phyloP scores from a whole-genome alignment of 2,888 invertebrate species.

The Ophonus ardosiacus region DNA sequence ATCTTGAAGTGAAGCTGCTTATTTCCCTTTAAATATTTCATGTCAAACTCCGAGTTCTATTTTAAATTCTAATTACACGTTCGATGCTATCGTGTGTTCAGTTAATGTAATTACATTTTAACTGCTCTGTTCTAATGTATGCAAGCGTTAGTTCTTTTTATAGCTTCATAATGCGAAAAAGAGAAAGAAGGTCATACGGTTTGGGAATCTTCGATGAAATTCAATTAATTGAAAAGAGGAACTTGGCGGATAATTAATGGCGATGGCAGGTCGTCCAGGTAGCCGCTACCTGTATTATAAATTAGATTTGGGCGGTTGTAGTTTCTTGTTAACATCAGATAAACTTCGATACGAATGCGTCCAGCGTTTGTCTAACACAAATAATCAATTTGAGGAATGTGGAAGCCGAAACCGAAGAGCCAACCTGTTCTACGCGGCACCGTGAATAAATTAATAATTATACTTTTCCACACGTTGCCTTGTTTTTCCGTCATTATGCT shows the following conservation, averaged over 20 bases:
- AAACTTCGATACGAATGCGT: conserved; percentile 59
- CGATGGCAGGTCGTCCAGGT: conserved; percentile 28
- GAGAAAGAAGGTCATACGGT: not conserved
- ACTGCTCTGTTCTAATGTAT: conserved; percentile 59
- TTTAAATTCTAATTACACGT: conserved; percentile 62
- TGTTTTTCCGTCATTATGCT: conserved; percentile 32
- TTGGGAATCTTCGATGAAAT: conserved; percentile 8
- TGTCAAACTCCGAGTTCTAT: conserved; percentile 56
- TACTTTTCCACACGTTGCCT: conserved; percentile 47
- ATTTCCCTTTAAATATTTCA: conserved; percentile 54
- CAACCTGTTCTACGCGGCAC: conserved; percentile 43
- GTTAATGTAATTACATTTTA: conserved; percentile 63
- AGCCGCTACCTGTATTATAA: conserved; percentile 61
- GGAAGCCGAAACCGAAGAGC: not conserved
- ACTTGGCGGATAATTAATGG: conserved; percentile 43
- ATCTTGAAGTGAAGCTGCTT: conserved; percentile 19
- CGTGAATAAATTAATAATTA: conserved; percentile 56
- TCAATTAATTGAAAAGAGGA: conserved; percentile 60
- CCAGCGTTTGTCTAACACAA: conserved; percentile 54
- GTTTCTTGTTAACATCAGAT: conserved; percentile 63
- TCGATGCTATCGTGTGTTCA: conserved; percentile 59
- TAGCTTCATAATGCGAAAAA: conserved; percentile 33
- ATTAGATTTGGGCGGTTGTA: conserved; percentile 57
- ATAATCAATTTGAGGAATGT: conserved; percentile 60
- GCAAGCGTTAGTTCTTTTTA: conserved; percentile 55